A percentile compares a stretch with the other conserved stretches of the same genome.
Conservation (phyloP, 2,113 vertebrate species). For the western clawed frog (Xenopus tropicalis) region UCB_Xtro_10.0 CM004449.2:101167001-101167500, state of each 20-base stretch:
- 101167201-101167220: not conserved
- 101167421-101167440: conserved; percentile 6
- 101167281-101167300: conserved; percentile 28
- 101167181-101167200: conserved; percentile 52
- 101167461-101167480: not conserved
- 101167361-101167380: not conserved
- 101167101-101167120: conserved; percentile 66
- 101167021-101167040: conserved; percentile 29
- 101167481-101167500: not conserved
- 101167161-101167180: conserved; percentile 55
- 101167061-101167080: conserved; percentile 68
- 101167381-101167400: conserved; percentile 5
- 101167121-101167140: conserved; percentile 63
- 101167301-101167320: not conserved
- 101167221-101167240: not conserved
- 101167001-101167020: not conserved
- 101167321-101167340: not conserved
- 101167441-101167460: not conserved
- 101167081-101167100: conserved; percentile 64
- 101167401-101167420: not conserved
- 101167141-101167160: conserved; percentile 16
- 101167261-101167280: conserved; percentile 34
- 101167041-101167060: conserved; percentile 54
- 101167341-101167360: not conserved
- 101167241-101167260: conserved; percentile 32